phyloP scores from a whole-genome alignment of 2,113 vertebrate species.

The Xyliphius kryptos region DNA sequence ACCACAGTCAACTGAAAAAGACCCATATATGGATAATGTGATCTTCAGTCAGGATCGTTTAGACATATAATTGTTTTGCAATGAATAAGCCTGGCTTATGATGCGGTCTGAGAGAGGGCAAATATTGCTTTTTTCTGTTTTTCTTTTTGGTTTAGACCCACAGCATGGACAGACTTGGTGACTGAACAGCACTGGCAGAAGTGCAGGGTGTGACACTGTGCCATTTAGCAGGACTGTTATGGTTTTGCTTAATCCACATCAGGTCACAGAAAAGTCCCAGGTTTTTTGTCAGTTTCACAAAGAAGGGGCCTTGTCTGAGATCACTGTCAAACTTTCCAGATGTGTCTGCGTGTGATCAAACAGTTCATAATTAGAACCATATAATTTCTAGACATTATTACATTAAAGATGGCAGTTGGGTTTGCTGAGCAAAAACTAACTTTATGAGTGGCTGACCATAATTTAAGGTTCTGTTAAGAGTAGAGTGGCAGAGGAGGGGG shows the following conservation, averaged over 20 bases:
- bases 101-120: conserved; percentile 33
- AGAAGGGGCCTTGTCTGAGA: conserved; percentile 39
- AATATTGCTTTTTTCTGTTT: conserved; percentile 29
- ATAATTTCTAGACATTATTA: conserved; percentile 64
- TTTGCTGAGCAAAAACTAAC: conserved; percentile 68
- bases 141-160: conserved; percentile 46
- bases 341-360: conserved; percentile 60
- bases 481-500: conserved; percentile 44
- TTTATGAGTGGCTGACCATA: conserved; percentile 67
- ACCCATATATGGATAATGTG: conserved; percentile 7
- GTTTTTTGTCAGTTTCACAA: conserved; percentile 21
- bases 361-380: conserved; percentile 66
- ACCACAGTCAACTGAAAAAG: conserved; percentile 18
- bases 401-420: conserved; percentile 70
- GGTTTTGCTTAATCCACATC: conserved; percentile 55
- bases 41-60: conserved; percentile 17
- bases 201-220: conserved; percentile 53
- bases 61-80: conserved; percentile 10
- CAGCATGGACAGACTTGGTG: conserved; percentile 41
- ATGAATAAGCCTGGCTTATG: conserved; percentile 28
- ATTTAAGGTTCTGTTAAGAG: conserved; percentile 59
- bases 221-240: conserved; percentile 39
- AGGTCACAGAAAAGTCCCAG: conserved; percentile 47
- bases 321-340: conserved; percentile 58
- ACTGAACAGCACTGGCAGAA: conserved; percentile 39